phyloP scores from a whole-genome alignment of 2,888 invertebrate genomes.

The Melieria crassipennis region DNA sequence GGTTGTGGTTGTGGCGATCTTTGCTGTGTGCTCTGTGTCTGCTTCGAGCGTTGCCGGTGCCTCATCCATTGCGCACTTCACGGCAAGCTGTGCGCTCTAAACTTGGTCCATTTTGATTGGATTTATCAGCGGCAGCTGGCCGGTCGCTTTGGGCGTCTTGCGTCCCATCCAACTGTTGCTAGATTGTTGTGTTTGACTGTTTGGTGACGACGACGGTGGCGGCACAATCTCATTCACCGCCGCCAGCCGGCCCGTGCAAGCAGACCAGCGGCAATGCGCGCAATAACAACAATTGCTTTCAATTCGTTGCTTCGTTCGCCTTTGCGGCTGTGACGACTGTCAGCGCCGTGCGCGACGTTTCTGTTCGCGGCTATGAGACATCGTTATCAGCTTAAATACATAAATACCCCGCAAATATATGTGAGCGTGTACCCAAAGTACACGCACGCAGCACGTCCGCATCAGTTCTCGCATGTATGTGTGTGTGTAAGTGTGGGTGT shows the following conservation, averaged over 20 bases:
- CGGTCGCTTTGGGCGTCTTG: neutral
- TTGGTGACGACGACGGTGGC: neutral
- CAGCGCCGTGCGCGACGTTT: neutral
- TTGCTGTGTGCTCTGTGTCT: neutral
- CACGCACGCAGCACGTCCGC: neutral
- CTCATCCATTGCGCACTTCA: conserved; percentile 2
- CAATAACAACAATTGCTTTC: too few species aligned
- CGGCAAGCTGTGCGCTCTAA: neutral
- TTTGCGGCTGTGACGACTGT: neutral
- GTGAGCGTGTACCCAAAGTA: too few species aligned
- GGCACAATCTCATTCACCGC: neutral
- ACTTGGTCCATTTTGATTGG: conserved; percentile 31
- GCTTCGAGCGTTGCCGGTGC: neutral
- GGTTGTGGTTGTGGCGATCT: too few species aligned
- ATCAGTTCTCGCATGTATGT: neutral
- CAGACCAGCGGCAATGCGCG: too few species aligned
- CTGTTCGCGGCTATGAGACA: conserved; percentile 17
- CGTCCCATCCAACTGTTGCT: neutral
- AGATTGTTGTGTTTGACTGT: neutral
- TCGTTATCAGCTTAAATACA: conserved; percentile 28
- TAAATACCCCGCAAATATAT: conserved; percentile 20
- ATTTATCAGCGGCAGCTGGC: neutral
- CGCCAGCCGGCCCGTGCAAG: too few species aligned
- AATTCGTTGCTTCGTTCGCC: conserved; percentile 15
- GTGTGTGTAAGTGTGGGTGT: neutral